Conservation (phyloP, 2,888 invertebrate species). For the Periphyllus acericola region DNA sequence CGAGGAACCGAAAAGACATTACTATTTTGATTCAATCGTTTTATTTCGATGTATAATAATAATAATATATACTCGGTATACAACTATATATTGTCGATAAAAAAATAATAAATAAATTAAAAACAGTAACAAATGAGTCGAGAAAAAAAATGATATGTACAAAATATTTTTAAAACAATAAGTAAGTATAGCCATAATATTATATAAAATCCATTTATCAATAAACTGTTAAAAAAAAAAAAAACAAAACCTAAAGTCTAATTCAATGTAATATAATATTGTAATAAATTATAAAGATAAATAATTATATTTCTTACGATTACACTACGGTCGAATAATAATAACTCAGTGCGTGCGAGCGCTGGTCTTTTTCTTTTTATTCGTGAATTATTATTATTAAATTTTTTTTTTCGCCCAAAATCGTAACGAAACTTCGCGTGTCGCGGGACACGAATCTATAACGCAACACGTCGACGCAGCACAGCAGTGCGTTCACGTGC, state of each 20-base stretch:
- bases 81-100: constrained; percentile 19
- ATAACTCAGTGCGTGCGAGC: constrained; percentile 10
- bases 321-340: neutral
- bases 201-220: neutral
- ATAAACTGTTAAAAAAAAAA: neutral
- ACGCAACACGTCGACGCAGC: neutral
- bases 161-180: constrained; percentile 14
- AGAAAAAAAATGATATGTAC: constrained; percentile 21
- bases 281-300: constrained; percentile 22
- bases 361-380: neutral
- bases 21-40: neutral
- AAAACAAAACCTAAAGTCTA: constrained; percentile 17
- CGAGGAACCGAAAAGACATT: no score
- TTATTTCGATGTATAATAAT: no score
- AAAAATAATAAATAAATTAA: constrained; percentile 22
- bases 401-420: neutral
- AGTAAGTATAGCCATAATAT: neutral
- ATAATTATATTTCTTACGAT: neutral
- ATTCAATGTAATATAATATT: neutral
- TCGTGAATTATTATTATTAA: neutral
- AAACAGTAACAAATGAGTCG: constrained; percentile 37
- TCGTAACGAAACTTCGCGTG: constrained; percentile 5
- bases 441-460: neutral
- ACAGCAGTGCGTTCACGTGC: constrained; percentile 7
- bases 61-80: neutral